Base-by-base conservation (phyloP, 1,140 invertebrate species). In the Artemia franciscana region DNA sequence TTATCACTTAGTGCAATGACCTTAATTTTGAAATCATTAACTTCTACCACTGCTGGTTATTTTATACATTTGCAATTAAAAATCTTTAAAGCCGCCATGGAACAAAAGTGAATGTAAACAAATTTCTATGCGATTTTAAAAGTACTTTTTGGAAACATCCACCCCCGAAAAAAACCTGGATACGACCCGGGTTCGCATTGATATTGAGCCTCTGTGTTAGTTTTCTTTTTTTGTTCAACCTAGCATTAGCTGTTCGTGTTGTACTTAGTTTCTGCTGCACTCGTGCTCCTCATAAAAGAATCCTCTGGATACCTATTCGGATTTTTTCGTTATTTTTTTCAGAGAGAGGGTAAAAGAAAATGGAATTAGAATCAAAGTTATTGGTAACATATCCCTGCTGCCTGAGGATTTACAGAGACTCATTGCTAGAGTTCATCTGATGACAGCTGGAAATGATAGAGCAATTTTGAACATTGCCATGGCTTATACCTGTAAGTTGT, bases 391-490 rank as follows among this genome's bases (percentile, higher is more conserved):
- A 51, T 75, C 78, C 4, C 70, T 95, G 23, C 71, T 98, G 39
- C 88, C 93, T 0, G 66, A 74, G 15, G 84, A 93, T 69, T 69
- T 98, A 51, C 79, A 83, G 68, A 75, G 80, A 66, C 71, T 86
- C 3, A 82, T 95, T 58, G 82, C 84, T 21, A 78, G 89, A 71
- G 83, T 83, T 30, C 86, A 93, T 75, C 65, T 83, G 24, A 75
- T 84, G 5, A 94, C 92, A 0, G 83, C 81, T 70, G 68, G 86
- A 66, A 93, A 96, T 72, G 81, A 82, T 59, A 88, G 83, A 75
- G 79, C 84, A 39, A 80, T 83, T 68, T 74, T 96, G n/a, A 95
- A 94, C 77, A 81, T 95, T 64, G 91, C 90, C 63, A 87, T 93
- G 75, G 82, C 89, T 5, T 96, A 96, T 71, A 93, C 90, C 62